Conservation (phyloP, 2,888 invertebrate genomes). For the Oasisia sp. region DNA sequence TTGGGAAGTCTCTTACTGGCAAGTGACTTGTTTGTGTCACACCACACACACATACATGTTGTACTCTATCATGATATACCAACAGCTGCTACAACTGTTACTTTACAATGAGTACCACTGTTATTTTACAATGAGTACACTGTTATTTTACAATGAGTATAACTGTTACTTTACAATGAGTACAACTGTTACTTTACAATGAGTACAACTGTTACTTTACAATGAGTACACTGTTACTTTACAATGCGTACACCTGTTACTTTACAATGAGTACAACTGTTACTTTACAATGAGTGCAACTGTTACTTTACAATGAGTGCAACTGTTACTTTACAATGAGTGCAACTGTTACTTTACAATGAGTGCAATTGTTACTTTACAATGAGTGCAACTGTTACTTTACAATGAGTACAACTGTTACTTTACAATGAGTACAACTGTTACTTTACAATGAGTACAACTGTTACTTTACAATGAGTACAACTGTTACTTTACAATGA, state of each 20-base stretch:
- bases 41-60: no score
- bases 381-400: background rate
- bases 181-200: background rate
- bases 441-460: background rate
- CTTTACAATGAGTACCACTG: background rate
- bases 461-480: background rate
- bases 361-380: background rate
- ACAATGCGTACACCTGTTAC: background rate
- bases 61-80: no score
- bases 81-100: background rate
- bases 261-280: background rate
- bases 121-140: background rate
- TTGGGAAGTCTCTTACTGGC: no score
- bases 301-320: background rate
- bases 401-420: background rate
- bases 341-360: background rate
- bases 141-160: background rate
- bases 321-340: background rate
- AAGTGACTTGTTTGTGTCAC: no score
- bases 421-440: background rate
- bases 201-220: background rate
- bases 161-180: background rate
- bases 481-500: background rate
- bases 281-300: background rate
- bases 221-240: background rate